phyloP scores from a whole-genome alignment of 2,113 vertebrate genomes.

The Mobula birostris region DNA sequence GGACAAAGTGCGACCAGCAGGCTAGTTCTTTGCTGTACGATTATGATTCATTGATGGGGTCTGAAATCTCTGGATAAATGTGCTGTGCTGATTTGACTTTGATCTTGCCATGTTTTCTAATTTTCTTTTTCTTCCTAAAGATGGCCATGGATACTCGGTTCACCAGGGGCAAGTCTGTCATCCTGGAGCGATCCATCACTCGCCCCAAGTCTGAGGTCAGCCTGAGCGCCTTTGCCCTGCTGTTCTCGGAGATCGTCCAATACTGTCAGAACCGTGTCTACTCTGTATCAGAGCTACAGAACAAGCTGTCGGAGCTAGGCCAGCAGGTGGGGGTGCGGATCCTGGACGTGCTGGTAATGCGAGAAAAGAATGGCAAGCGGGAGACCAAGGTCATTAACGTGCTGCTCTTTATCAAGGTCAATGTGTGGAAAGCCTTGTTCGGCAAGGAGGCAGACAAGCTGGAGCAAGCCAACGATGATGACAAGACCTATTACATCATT shows the following conservation, averaged over 20 bases:
- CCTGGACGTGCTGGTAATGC: conserved; percentile 76
- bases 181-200: conserved; percentile 74
- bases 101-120: background rate
- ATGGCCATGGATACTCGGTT: conserved; percentile 78
- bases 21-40: no score
- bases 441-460: conserved; percentile 88
- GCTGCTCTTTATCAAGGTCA: conserved; percentile 67
- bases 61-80: background rate
- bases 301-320: conserved; percentile 74
- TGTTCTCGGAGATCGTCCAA: conserved; percentile 91
- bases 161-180: conserved; percentile 77
- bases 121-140: background rate
- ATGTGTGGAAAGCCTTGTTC: conserved; percentile 79
- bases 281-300: conserved; percentile 84
- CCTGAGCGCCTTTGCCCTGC: conserved; percentile 78
- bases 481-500: conserved; percentile 87
- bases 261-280: conserved; percentile 90
- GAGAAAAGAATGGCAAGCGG: conserved; percentile 76
- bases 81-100: background rate
- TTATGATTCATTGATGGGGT: background rate
- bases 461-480: conserved; percentile 90
- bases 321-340: conserved; percentile 78
- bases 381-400: conserved; percentile 84
- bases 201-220: conserved; percentile 78
- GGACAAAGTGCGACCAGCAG: no score